Evolutionary conservation across 2,113 vertebrate genomes (phyloP), one percentile per base, ranked within the genome.

Genomic region (Ovis canadensis): DNA sequence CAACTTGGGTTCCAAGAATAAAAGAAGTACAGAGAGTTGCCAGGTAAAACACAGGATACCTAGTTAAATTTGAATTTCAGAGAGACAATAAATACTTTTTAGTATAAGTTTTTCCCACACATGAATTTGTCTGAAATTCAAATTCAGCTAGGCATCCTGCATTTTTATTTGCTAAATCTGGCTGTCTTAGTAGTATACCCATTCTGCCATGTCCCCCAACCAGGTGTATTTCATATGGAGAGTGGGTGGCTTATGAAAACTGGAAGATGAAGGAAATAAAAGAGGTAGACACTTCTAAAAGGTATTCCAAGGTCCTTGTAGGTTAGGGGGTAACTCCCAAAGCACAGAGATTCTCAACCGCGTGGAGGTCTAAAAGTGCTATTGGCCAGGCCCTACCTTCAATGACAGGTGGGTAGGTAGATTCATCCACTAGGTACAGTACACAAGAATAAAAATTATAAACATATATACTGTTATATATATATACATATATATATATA

Each of bases 1-100:
- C 31, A 82, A 81, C 64, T 88, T 59, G 54, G 40, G 2, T 77
- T 97, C 97, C 80, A 95, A 71, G 90, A 93, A 92, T 85, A 96
- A 84, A 82, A 55, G 81, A 96, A 78, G 57, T 17, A n/a, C 29
- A 36, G 4, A 92, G 86, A 85, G 67, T 90, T 97, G 88, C 91
- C 94, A 95, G 94, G 90, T 96, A 95, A 98, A 97, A 97, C 90
- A 96, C 67, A 91, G 90, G 55, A 80, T 45, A 50, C 80, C 55
- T 48, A 54, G 88, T 86, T 50, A 43, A 86, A 96, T 96, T 95
- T 94, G 91, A 95, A 97, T 97, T 97, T 97, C 93, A 97, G 81
- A 91, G 92, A 96, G 93, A 94, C 81, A 84, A 43, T 21, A 33
- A 59, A 77, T 84, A 84, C 25, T 80, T 92, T 96, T 54, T 29